These are phyloP conservation scores for Ceratothoa steindachneri DNA, from an alignment of 2,888 invertebrate species.

Conservation along the genomic window DNA sequence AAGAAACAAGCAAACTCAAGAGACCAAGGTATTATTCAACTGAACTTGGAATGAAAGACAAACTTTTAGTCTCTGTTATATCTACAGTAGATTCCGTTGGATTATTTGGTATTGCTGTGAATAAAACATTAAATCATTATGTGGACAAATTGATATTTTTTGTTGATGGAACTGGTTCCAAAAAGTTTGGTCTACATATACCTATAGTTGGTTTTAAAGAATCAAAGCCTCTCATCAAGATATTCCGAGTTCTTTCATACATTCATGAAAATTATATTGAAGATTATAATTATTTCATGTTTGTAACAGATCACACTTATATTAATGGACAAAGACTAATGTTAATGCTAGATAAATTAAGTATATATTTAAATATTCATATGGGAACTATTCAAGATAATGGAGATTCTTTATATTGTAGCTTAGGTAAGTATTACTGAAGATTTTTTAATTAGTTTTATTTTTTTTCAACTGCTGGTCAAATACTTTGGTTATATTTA, in stretches of 20 bases:
- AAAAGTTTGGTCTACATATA: constrained; percentile 54
- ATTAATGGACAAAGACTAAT: constrained; percentile 73
- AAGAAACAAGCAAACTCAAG: constrained; percentile 22
- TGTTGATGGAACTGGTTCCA: constrained; percentile 58
- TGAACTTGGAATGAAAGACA: constrained; percentile 86
- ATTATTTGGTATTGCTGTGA: constrained; percentile 74
- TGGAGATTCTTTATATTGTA: constrained; percentile 61
- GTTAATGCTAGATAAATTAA: constrained; percentile 69
- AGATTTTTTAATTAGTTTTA: no score
- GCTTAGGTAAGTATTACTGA: constrained; percentile 63
- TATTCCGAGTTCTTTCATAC: constrained; percentile 56
- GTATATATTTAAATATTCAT: constrained; percentile 79
- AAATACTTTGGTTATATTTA: no score
- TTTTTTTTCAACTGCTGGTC: no score
- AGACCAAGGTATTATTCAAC: constrained; percentile 91
- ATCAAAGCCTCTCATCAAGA: constrained; percentile 29
- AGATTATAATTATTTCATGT: constrained; percentile 87
- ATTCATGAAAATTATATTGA: constrained; percentile 82
- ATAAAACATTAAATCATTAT: constrained; percentile 77
- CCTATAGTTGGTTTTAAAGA: constrained; percentile 82
- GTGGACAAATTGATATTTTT: constrained; percentile 80
- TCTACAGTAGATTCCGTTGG: constrained; percentile 70
- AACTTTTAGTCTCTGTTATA: constrained; percentile 79
- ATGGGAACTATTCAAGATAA: constrained; percentile 61
- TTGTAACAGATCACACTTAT: constrained; percentile 78